Conservation (phyloP, 2,113 vertebrate species). For the Notothenia rossii region DNA sequence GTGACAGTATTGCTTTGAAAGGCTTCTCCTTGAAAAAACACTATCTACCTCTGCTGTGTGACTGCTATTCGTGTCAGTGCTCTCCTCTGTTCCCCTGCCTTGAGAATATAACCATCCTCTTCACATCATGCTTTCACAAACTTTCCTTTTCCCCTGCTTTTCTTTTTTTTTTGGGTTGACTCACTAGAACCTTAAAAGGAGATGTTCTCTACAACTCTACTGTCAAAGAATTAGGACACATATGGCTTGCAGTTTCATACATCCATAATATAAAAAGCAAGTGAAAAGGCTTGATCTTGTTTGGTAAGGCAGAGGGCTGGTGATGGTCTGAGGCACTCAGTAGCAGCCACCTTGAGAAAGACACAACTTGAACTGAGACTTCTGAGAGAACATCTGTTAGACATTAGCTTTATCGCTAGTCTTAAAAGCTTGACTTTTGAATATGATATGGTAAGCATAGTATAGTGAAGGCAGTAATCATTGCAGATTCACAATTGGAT, state of each 20-base stretch:
- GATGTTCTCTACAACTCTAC: constrained; percentile 55
- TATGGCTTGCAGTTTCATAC: constrained; percentile 59
- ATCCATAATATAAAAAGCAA: constrained; percentile 36
- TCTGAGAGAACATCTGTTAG: constrained; percentile 71
- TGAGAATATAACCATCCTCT: constrained; percentile 20
- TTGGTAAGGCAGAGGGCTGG: constrained; percentile 19
- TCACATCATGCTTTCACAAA: constrained; percentile 27
- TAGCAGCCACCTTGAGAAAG: constrained; percentile 61
- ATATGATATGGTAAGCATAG: neutral
- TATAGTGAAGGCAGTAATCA: constrained; percentile 7
- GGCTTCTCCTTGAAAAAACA: neutral
- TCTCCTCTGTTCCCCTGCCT: constrained; percentile 18
- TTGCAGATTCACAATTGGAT: constrained; percentile 4
- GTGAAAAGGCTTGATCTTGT: constrained; percentile 48
- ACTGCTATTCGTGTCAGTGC: neutral
- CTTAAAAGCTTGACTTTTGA: constrained; percentile 31
- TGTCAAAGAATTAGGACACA: constrained; percentile 58
- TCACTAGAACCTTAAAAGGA: constrained; percentile 72
- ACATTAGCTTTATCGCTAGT: constrained; percentile 54
- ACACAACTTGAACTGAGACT: constrained; percentile 33
- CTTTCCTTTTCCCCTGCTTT: constrained; percentile 7
- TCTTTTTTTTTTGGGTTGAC: constrained; percentile 30
- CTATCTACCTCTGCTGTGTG: constrained; percentile 9
- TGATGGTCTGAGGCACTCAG: constrained; percentile 31
- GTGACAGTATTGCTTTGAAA: constrained; percentile 10